A percentile compares a stretch with the other conserved stretches of the same genome.
Evolutionary conservation across 2,797 vertebrate genomes (phyloP).

Genomic region (Gastrophryne carolinensis): DNA sequence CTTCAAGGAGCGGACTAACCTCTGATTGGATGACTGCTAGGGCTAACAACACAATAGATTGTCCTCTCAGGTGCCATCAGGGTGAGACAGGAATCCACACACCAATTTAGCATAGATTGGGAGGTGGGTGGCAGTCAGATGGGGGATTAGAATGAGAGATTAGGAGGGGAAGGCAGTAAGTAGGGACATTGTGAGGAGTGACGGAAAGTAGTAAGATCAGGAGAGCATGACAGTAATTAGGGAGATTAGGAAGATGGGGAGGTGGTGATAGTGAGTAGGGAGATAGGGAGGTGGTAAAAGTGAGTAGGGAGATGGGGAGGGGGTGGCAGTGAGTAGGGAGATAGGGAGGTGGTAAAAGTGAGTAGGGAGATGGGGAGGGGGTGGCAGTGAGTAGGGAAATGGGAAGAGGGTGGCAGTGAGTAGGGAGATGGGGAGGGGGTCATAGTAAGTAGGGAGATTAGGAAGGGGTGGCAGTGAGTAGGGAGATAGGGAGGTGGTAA

Average conservation of each 20-base stretch:
- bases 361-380: not conserved
- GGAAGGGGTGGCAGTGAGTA: not conserved
- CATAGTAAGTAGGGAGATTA: not conserved
- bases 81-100: no score
- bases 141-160: not conserved
- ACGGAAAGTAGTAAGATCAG: not conserved
- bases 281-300: not conserved
- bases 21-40: no score
- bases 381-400: not conserved
- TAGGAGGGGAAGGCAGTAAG: not conserved
- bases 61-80: no score
- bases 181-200: not conserved
- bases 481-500: not conserved
- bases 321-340: not conserved
- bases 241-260: not conserved
- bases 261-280: not conserved
- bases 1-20: no score
- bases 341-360: not conserved
- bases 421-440: not conserved
- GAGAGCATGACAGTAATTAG: not conserved
- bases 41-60: no score
- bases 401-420: not conserved
- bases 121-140: not conserved
- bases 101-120: no score
- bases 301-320: constrained; percentile 3